Evolutionary conservation across 2,888 invertebrate genomes (phyloP).

Genomic region (Drosophila setosimentum): DNA sequence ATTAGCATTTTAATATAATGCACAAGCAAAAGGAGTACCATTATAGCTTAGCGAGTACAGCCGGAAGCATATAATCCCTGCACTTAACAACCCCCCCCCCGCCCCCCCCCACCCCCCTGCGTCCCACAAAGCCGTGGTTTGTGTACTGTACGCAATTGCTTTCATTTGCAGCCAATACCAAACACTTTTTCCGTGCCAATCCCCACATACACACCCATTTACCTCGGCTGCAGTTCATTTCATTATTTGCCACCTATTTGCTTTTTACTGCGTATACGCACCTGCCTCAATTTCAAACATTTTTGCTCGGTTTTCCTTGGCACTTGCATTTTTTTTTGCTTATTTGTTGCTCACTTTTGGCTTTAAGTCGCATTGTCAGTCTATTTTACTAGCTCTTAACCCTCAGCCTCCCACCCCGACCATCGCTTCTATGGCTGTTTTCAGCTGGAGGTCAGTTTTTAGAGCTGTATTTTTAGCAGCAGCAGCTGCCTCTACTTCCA

Average conservation of each 20-base stretch:
- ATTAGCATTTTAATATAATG: conserved; percentile 65
- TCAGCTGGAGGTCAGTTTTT: conserved; percentile 34
- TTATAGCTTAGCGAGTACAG: conserved; percentile 28
- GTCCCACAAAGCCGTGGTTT: conserved; percentile 16
- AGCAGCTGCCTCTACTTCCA: conserved; percentile 22
- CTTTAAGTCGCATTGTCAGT: conserved; percentile 8
- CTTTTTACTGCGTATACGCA: conserved; percentile 14
- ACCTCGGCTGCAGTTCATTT: conserved; percentile 69
- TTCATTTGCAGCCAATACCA: conserved; percentile 70
- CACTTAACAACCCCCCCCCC: no score
- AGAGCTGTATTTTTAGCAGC: background rate
- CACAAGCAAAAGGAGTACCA: conserved; percentile 58
- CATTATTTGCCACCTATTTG: conserved; percentile 56
- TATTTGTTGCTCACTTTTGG: conserved; percentile 6
- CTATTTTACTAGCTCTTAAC: background rate
- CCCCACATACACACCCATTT: background rate
- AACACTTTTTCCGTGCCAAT: background rate
- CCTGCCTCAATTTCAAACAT: conserved; percentile 57
- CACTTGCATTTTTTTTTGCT: background rate
- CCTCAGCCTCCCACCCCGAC: background rate
- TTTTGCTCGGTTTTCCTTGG: conserved; percentile 24
- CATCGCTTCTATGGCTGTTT: background rate
- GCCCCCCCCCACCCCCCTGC: background rate
- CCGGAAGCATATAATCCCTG: background rate
- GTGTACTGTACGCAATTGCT: conserved; percentile 68